Conservation (phyloP, 2,888 invertebrate genomes). For the Hesperia comma region DNA sequence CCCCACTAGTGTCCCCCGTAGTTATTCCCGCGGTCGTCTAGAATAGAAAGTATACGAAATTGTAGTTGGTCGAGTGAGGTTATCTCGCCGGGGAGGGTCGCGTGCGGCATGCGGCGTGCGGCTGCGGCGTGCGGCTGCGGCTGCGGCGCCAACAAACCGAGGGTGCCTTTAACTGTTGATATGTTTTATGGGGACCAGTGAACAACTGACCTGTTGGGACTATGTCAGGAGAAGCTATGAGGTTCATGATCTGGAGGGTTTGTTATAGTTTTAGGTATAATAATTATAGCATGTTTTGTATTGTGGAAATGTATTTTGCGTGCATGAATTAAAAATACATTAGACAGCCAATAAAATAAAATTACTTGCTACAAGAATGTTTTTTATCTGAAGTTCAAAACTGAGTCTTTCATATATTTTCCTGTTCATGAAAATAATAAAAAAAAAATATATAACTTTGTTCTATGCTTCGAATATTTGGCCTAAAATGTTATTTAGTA, state of each 20-base stretch:
- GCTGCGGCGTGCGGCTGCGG: not conserved
- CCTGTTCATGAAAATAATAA: too few species aligned
- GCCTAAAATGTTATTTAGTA: constrained; percentile 11
- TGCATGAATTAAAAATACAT: too few species aligned
- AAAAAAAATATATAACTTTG: constrained; percentile 2
- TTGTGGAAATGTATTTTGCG: too few species aligned
- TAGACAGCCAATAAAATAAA: too few species aligned
- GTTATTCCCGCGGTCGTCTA: not conserved
- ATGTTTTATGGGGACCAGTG: constrained; percentile 18
- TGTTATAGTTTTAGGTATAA: not conserved
- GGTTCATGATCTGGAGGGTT: not conserved
- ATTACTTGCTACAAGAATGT: too few species aligned
- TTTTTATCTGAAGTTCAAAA: too few species aligned
- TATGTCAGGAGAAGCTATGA: too few species aligned
- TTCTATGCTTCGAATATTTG: constrained; percentile 23
- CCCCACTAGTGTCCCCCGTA: not conserved
- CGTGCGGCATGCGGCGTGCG: not conserved
- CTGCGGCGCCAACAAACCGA: constrained; percentile 28
- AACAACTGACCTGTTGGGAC: constrained; percentile 16
- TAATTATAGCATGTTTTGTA: too few species aligned
- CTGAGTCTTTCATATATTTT: too few species aligned
- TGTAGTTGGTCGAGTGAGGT: not conserved
- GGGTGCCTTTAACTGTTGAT: constrained; percentile 44
- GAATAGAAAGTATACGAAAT: constrained; percentile 3
- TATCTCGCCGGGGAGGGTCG: not conserved